A percentile compares a stretch with the other conserved stretches of the same genome.
Conservation (phyloP, 2,113 vertebrate genomes). For the Lophius piscatorius region DNA sequence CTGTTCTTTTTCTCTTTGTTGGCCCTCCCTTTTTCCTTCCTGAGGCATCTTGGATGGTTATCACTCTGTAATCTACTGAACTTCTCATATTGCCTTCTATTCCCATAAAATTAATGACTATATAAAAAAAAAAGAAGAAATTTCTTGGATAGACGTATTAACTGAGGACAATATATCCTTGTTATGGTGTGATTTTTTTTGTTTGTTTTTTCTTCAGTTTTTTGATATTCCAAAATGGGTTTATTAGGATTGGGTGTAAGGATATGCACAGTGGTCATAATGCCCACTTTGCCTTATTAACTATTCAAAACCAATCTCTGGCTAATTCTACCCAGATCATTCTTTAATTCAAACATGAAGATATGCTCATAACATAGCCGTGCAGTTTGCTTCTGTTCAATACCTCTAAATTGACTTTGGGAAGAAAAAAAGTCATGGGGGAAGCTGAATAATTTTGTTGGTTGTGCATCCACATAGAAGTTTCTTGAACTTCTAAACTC, state of each 20-base stretch:
- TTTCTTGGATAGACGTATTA: slow-evolving; percentile 75
- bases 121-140: slow-evolving; percentile 48
- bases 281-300: slow-evolving; percentile 71
- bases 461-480: slow-evolving; percentile 44
- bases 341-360: slow-evolving; percentile 66
- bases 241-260: slow-evolving; percentile 67
- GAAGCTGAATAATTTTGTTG: slow-evolving; percentile 58
- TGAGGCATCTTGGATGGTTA: slow-evolving; percentile 71
- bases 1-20: slow-evolving; percentile 22
- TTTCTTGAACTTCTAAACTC: slow-evolving; percentile 56
- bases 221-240: slow-evolving; percentile 58
- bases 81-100: slow-evolving; percentile 74
- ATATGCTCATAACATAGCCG: slow-evolving; percentile 60
- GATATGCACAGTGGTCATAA: slow-evolving; percentile 64
- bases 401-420: slow-evolving; percentile 68
- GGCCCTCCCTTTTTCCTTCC: slow-evolving; percentile 49
- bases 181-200: slow-evolving; percentile 60
- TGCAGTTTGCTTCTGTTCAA: slow-evolving; percentile 31
- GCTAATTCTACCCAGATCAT: slow-evolving; percentile 70
- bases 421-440: slow-evolving; percentile 48
- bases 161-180: slow-evolving; percentile 74
- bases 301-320: slow-evolving; percentile 67
- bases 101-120: slow-evolving; percentile 79
- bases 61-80: slow-evolving; percentile 82
- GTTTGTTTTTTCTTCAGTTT: slow-evolving; percentile 22